A percentile compares a stretch with the other conserved stretches of the same genome.
Evolutionary conservation across 2,797 vertebrate species (phyloP).

Genomic region (Cossypha polioptera): DNA sequence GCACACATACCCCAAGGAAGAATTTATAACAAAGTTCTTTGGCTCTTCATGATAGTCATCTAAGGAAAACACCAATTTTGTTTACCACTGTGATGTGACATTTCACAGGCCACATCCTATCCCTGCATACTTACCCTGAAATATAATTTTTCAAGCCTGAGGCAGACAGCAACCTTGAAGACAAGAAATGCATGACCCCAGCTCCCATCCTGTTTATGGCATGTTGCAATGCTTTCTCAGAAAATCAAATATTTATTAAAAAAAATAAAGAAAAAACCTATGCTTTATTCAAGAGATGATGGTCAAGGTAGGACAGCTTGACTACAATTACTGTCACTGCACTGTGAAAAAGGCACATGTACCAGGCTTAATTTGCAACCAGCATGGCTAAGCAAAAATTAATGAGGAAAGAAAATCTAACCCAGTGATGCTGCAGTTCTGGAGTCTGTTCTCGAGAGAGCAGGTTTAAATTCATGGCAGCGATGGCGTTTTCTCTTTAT

Average conservation of each 20-base stretch:
- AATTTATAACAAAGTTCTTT: slow-evolving; percentile 31
- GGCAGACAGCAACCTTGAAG: neutral
- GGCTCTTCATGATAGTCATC: neutral
- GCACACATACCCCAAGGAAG: neutral
- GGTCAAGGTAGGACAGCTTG: neutral
- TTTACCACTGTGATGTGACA: neutral
- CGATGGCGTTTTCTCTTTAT: neutral
- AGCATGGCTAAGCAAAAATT: slow-evolving; percentile 28
- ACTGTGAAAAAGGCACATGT: neutral
- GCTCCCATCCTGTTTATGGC: neutral
- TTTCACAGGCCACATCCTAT: neutral
- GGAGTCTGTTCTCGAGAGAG: neutral
- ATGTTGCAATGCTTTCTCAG: neutral
- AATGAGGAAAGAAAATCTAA: neutral
- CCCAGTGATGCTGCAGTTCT: neutral
- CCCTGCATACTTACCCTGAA: slow-evolving; percentile 4
- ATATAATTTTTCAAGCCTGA: neutral
- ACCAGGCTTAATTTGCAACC: neutral
- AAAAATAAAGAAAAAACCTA: neutral
- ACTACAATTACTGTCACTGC: neutral
- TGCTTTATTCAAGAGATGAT: neutral
- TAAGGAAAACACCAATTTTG: slow-evolving; percentile 25
- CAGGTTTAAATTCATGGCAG: neutral
- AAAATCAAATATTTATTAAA: slow-evolving; percentile 7
- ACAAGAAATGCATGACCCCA: neutral